phyloP scores from a whole-genome alignment of 1,140 invertebrate genomes.

The Heterodera schachtii region DNA sequence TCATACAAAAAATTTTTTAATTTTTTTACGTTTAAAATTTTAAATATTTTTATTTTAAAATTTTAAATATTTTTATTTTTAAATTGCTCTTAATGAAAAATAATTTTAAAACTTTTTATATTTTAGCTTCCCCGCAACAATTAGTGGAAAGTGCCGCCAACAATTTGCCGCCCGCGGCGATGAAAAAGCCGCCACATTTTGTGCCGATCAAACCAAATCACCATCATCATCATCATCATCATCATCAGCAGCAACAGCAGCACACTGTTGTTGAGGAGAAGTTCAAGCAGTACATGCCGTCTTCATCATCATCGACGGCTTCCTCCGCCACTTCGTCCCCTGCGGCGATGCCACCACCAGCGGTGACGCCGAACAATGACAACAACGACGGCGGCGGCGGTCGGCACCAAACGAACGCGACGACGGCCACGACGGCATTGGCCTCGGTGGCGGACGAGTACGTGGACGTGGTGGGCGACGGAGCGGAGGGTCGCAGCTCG shows the following conservation, averaged over 20 bases:
- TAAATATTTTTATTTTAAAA: too few relatives aligned
- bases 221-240: neutral
- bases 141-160: too few relatives aligned
- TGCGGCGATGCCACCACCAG: neutral
- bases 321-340: neutral
- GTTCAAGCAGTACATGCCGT: neutral
- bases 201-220: neutral
- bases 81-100: too few relatives aligned
- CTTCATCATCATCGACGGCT: neutral
- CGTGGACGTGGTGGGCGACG: constrained; percentile 27
- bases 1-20: too few relatives aligned
- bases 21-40: too few relatives aligned
- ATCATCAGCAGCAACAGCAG: neutral
- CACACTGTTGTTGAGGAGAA: neutral
- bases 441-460: neutral
- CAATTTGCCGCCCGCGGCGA: too few relatives aligned
- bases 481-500: constrained; percentile 13
- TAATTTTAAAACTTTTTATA: too few relatives aligned
- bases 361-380: neutral
- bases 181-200: neutral
- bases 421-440: neutral
- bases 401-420: neutral
- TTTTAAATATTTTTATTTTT: too few relatives aligned
- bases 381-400: neutral
- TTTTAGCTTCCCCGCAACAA: too few relatives aligned